phyloP scores from a whole-genome alignment of 2,797 vertebrate genomes.

The Macroramphosus scolopax region DNA sequence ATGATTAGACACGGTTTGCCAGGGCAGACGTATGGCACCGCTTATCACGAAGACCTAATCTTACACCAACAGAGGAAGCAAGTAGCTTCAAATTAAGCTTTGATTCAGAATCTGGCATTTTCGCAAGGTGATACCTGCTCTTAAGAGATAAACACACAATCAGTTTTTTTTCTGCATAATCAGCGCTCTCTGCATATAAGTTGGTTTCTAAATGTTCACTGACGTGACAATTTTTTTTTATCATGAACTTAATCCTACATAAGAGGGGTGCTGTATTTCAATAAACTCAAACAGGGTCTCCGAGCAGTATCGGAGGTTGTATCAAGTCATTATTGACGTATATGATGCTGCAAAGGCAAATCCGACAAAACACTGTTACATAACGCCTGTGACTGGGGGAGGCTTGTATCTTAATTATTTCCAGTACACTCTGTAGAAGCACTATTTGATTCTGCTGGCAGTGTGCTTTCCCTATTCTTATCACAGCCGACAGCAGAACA shows the following conservation, averaged over 20 bases:
- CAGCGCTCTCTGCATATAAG: too few relatives aligned
- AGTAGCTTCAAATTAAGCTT: slow-evolving; percentile 28
- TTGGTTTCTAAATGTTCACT: too few relatives aligned
- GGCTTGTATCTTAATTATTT: slow-evolving; percentile 47
- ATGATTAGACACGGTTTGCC: slow-evolving; percentile 66
- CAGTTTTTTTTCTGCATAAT: neutral
- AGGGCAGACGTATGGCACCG: slow-evolving; percentile 44
- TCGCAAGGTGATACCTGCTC: slow-evolving; percentile 12
- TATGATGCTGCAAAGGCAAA: slow-evolving; percentile 4
- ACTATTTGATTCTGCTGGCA: slow-evolving; percentile 48
- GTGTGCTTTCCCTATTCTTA: slow-evolving; percentile 53
- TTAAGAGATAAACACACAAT: slow-evolving; percentile 7
- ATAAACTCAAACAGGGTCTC: neutral
- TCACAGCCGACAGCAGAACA: slow-evolving; percentile 48
- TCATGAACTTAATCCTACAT: neutral
- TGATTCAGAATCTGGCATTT: slow-evolving; percentile 20
- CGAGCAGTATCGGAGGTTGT: slow-evolving; percentile 1
- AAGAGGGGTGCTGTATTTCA: neutral
- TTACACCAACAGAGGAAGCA: slow-evolving; percentile 22
- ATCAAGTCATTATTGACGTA: slow-evolving; percentile 6
- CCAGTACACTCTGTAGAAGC: slow-evolving; percentile 34
- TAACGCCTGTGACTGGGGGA: slow-evolving; percentile 3
- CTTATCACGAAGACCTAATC: slow-evolving; percentile 51
- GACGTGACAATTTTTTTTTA: neutral
- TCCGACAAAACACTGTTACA: slow-evolving; percentile 3